phyloP scores from a whole-genome alignment of 2,888 invertebrate species.

The Meganola albula region DNA sequence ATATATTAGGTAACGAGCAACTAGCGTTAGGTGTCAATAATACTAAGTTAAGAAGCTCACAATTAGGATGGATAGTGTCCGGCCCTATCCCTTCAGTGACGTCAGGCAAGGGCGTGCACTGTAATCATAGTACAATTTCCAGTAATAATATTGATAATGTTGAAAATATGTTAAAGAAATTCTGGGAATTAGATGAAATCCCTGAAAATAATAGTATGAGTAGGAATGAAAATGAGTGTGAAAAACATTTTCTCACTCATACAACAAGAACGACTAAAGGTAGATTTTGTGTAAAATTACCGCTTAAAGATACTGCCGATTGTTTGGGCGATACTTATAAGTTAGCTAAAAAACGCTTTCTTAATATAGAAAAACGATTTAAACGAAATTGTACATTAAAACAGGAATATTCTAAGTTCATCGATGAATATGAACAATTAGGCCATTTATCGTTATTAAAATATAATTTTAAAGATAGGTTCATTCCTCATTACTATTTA shows the following conservation, averaged over 20 bases:
- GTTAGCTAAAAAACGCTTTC: slow-evolving; percentile 14
- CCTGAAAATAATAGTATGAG: background rate
- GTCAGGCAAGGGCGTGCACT: too few relatives aligned
- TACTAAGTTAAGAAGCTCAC: slow-evolving; percentile 2
- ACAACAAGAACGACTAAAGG: slow-evolving; percentile 12
- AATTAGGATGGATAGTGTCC: slow-evolving; percentile 9
- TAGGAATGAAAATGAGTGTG: slow-evolving; percentile 11
- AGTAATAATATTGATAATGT: too few relatives aligned
- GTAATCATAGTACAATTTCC: too few relatives aligned
- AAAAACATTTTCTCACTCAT: slow-evolving; percentile 17
- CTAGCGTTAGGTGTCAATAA: slow-evolving; percentile 1
- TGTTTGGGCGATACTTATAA: slow-evolving; percentile 19
- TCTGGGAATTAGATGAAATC: slow-evolving; percentile 10
- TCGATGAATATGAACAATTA: slow-evolving; percentile 4
- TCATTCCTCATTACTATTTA: slow-evolving; percentile 25
- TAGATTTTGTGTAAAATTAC: slow-evolving; percentile 20
- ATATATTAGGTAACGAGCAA: slow-evolving; percentile 6
- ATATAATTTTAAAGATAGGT: slow-evolving; percentile 1
- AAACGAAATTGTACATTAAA: slow-evolving; percentile 2
- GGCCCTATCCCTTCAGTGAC: slow-evolving; percentile 2
- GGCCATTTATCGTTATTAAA: background rate
- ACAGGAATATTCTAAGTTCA: slow-evolving; percentile 4
- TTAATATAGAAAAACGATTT: slow-evolving; percentile 6
- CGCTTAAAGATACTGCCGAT: slow-evolving; percentile 2
- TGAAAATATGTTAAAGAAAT: slow-evolving; percentile 6